A percentile compares a stretch with the other conserved stretches of the same genome.
phyloP scores from a whole-genome alignment of 2,797 vertebrate species.

The Diglossa cyanea region DNA sequence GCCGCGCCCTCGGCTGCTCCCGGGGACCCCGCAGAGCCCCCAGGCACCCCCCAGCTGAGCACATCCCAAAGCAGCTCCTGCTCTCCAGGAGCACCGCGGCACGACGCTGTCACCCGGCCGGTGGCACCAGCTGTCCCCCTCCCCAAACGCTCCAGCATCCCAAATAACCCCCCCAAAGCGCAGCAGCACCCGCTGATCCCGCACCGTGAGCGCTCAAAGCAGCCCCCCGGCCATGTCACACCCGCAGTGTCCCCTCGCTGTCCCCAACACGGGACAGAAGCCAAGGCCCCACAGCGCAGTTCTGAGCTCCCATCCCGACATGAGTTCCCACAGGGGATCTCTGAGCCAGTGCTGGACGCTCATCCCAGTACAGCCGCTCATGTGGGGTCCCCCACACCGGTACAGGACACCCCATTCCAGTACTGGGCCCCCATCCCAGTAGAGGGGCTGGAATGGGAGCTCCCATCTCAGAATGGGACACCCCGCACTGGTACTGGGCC shows the following conservation, averaged over 20 bases:
- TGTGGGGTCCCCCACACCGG: rapidly evolving
- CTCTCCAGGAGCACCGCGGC: not conserved
- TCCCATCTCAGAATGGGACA: not conserved
- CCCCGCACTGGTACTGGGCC: rapidly evolving
- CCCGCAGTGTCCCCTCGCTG: rapidly evolving
- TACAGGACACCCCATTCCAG: not conserved
- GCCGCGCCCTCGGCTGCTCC: not conserved
- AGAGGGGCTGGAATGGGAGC: not conserved
- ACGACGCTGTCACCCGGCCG: rapidly evolving
- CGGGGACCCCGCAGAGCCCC: rapidly evolving
- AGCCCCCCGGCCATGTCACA: rapidly evolving
- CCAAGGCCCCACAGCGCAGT: rapidly evolving
- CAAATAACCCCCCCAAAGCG: rapidly evolving
- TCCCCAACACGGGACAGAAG: not conserved
- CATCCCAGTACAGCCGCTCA: not conserved
- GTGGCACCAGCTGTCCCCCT: rapidly evolving
- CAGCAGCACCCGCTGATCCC: not conserved
- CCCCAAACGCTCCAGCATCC: rapidly evolving
- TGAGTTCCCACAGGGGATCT: not conserved
- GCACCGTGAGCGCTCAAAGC: rapidly evolving
- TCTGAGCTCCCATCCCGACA: not conserved
- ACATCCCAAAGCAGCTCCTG: not conserved
- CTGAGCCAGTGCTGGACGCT: not conserved
- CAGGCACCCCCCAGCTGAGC: rapidly evolving
- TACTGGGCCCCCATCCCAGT: not conserved